Percentiles rank a stretch among this genome's conserved stretches.
Conservation (phyloP, 30 jellyfish, hydroid and myxozoan species). For the Chironex yamaguchii region DNA sequence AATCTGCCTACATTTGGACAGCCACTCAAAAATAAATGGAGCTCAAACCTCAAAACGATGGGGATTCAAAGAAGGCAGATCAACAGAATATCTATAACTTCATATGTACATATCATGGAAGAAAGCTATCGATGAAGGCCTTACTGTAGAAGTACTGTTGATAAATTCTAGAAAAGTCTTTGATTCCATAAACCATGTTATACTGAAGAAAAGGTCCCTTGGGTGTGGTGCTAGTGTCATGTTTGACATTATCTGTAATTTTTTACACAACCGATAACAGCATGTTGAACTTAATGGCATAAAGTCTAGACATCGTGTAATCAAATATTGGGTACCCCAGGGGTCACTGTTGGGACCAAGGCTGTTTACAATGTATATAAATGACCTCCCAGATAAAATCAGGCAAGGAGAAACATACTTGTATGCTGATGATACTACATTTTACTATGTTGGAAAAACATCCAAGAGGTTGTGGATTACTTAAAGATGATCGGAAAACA, state of each 20-base stretch:
- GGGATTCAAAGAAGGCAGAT: conserved; percentile 38
- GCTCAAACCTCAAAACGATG: conserved; percentile 39
- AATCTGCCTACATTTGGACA: conserved; percentile 25
- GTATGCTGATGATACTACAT: conserved; percentile 14
- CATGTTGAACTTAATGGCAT: too few relatives aligned
- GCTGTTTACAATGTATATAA: too few relatives aligned
- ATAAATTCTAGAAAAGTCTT: neutral
- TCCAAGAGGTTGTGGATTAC: conserved; percentile 23
- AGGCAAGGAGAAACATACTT: too few relatives aligned
- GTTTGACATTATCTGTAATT: too few relatives aligned
- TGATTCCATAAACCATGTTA: neutral
- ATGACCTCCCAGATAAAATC: too few relatives aligned
- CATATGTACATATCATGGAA: neutral
- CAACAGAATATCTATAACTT: conserved; percentile 19
- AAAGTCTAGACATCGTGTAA: too few relatives aligned
- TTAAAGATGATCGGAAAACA: conserved; percentile 11
- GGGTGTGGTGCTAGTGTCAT: too few relatives aligned
- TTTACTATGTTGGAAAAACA: neutral
- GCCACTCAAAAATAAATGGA: conserved; percentile 35
- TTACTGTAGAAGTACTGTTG: neutral
- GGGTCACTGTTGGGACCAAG: too few relatives aligned
- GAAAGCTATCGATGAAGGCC: neutral
- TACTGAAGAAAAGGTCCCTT: too few relatives aligned
- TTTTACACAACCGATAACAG: too few relatives aligned
- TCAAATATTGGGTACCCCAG: too few relatives aligned